A percentile compares a stretch with the other conserved stretches of the same genome.
Conservation (phyloP, 2,113 vertebrate genomes). For the Boulengeromyrus knoepffleri region DNA sequence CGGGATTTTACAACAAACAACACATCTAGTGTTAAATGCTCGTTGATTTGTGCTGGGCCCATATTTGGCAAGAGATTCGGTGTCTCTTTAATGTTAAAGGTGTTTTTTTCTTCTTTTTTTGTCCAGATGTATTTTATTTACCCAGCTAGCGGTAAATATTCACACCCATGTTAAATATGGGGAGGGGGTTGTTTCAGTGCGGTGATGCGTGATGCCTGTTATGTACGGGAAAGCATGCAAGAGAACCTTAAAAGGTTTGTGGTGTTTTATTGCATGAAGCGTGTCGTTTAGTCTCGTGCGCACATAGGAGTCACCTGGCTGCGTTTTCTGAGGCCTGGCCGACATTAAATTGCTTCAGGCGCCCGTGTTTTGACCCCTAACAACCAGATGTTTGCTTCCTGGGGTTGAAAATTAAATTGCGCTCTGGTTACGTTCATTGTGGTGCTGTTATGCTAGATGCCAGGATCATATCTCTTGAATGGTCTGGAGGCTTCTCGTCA, state of each 20-base stretch:
- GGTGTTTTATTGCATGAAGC: neutral
- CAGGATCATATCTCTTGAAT: neutral
- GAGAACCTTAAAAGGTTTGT: neutral
- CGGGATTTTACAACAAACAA: neutral
- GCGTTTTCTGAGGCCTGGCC: neutral
- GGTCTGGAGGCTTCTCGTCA: neutral
- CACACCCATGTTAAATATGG: neutral
- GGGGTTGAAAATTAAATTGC: neutral
- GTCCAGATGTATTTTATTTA: neutral
- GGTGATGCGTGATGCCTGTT: neutral
- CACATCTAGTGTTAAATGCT: neutral
- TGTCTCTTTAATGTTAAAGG: neutral
- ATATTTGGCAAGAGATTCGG: neutral
- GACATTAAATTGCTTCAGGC: neutral
- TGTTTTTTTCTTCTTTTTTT: neutral
- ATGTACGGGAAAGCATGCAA: neutral
- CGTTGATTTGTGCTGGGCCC: neutral
- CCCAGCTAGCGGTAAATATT: neutral
- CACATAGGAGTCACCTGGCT: neutral
- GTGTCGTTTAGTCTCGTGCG: neutral
- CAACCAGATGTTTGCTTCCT: neutral
- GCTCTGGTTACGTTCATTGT: neutral
- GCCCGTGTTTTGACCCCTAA: neutral
- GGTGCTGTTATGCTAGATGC: neutral
- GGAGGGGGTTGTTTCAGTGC: neutral